Conservation (phyloP, 1,140 invertebrate species). For the Meloidogyne chitwoodi region DNA sequence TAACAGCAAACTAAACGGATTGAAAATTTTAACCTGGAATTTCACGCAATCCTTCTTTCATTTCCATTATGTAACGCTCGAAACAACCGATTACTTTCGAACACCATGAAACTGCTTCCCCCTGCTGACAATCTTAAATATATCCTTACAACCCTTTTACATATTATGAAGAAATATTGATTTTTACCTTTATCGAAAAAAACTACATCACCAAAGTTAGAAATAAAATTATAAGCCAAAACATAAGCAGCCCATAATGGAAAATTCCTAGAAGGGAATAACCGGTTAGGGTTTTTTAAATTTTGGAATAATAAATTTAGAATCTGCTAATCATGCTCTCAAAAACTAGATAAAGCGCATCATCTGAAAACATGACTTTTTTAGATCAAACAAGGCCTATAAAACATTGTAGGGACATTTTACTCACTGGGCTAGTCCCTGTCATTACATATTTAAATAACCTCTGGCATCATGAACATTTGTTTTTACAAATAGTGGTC, state of each 20-base stretch:
- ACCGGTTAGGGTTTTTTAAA: too few relatives aligned
- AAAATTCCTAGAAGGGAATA: constrained; percentile 9
- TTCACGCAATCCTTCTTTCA: background rate
- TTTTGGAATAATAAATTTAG: background rate
- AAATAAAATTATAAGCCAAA: constrained; percentile 16
- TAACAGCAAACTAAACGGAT: background rate
- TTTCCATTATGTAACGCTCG: constrained; percentile 2
- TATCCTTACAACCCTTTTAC: too few relatives aligned
- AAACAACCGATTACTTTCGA: background rate
- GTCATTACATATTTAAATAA: too few relatives aligned
- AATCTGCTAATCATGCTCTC: constrained; percentile 10
- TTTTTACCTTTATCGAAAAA: background rate
- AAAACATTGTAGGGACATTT: too few relatives aligned
- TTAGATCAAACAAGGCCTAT: background rate
- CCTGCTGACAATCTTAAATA: background rate
- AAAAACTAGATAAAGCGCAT: constrained; percentile 1
- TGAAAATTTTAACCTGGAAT: constrained; percentile 6
- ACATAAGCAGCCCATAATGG: constrained; percentile 15
- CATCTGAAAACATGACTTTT: background rate
- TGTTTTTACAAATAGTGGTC: background rate
- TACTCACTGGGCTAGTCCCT: too few relatives aligned
- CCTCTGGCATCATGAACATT: background rate
- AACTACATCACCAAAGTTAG: constrained; percentile 1
- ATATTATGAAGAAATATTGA: too few relatives aligned
- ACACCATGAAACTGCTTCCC: constrained; percentile 8